Evolutionary conservation across 37 sponge, comb jelly and placozoan genomes (phyloP).

Genomic region (Amphimedon queenslandica): DNA sequence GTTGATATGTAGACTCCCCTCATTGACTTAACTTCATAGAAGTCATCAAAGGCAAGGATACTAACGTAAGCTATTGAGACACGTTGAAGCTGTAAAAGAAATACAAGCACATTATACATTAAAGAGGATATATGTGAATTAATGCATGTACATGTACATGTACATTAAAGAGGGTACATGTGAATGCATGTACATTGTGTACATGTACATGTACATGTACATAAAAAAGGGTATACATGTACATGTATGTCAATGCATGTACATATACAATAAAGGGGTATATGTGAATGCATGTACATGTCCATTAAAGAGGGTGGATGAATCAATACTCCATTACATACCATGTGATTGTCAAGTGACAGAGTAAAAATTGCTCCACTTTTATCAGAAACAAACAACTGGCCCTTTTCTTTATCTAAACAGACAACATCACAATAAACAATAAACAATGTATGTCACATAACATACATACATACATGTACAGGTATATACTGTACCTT

Average conservation of each 20-base stretch:
- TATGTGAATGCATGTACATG: too few species aligned
- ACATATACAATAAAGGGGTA: too few species aligned
- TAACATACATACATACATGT: conserved; percentile 6
- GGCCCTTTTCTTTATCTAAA: conserved; percentile 20
- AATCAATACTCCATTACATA: conserved; percentile 19
- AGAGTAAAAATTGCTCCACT: conserved; percentile 38
- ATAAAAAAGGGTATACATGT: too few species aligned
- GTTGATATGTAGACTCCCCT: conserved; percentile 67
- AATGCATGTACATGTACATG: too few species aligned
- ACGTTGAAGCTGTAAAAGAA: background rate
- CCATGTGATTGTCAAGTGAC: conserved; percentile 50
- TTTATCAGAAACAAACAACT: conserved; percentile 42
- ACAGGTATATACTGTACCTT: too few species aligned
- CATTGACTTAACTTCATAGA: conserved; percentile 63
- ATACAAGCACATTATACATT: background rate
- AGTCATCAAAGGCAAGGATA: conserved; percentile 31
- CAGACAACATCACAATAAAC: background rate
- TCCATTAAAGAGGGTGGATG: too few species aligned
- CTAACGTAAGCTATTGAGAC: background rate
- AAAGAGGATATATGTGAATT: background rate
- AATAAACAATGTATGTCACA: background rate
- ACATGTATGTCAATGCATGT: too few species aligned
- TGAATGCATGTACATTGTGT: too few species aligned
- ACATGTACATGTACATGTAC: too few species aligned
- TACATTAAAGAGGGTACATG: too few species aligned